Evolutionary conservation across 2,888 invertebrate species (phyloP), one percentile per base, ranked within the genome.

Genomic region (Cataglyphis livida): DNA sequence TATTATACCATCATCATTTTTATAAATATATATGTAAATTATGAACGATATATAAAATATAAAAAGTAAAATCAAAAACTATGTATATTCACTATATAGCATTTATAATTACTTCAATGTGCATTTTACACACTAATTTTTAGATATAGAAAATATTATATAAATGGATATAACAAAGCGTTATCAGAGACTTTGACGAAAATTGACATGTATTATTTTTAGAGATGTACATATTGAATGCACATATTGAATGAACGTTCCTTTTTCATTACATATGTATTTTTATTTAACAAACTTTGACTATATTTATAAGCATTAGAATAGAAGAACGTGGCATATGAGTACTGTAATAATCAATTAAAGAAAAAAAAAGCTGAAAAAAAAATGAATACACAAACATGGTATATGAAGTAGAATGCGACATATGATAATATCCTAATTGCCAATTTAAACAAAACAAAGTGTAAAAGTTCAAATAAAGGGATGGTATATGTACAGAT

Each of bases 221-320:
- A 51, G 65, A 57, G 57, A 73, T 75, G 64, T 65, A 57, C 64
- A 70, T 59, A 41, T 70, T 18, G 0, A 6, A 28, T 78, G 57
- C 70, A 81, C 41, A 44, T 44, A 44, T 44, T 44, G 44, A 44
- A 44, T 44, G 15, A 64, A 75, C 48, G 10, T 76, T 48, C 35
- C 59, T 70, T 59, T 70, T 18, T 57, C 21, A n/a, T 81, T 48
- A 54, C 64, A 79, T 83, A 73, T 75, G 57, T 70, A 68, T 85
- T 82, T 89, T 89, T 85, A 89, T 85, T 91, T 85, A 90, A 91
- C 89, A 92, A 92, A 91, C n/a, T 51, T 87, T 86, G 85, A 86
- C 84, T 84, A 90, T 88, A 88, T 35, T 87, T 71, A 85, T 85
- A 85, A 82, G 83, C 61, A 84, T 83, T 85, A 65, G 88, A 84